Conservation (phyloP, 2,888 invertebrate genomes). For the Dichetophora obliterata region DNA sequence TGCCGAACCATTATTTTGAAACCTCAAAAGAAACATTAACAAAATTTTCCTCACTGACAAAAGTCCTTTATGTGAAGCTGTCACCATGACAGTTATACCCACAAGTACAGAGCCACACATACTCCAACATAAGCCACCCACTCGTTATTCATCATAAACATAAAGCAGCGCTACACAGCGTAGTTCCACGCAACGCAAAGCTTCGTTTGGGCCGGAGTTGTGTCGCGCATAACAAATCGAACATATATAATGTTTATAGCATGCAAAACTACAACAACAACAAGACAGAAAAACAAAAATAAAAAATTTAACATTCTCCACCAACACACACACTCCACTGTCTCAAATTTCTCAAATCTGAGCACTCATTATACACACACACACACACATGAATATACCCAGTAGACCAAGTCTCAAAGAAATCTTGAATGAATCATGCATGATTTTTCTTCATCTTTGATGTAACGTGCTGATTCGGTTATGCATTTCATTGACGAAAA, state of each 20-base stretch:
- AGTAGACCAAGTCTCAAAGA: no score
- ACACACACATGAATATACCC: not conserved
- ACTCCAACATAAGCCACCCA: not conserved
- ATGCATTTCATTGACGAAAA: no score
- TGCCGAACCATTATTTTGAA: no score
- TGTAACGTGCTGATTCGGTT: no score
- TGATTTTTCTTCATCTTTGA: no score
- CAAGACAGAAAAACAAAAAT: not conserved
- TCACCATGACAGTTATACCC: not conserved
- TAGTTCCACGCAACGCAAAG: not conserved
- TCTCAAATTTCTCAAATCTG: not conserved
- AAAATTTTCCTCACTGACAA: no score
- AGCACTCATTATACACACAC: not conserved
- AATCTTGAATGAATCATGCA: no score
- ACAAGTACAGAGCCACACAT: not conserved
- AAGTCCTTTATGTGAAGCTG: no score
- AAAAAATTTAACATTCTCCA: not conserved
- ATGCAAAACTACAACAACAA: not conserved
- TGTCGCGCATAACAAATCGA: constrained; percentile 28
- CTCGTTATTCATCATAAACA: not conserved
- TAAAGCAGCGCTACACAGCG: not conserved
- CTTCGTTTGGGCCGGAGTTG: not conserved
- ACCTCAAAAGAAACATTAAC: no score
- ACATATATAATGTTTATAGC: constrained; percentile 13
- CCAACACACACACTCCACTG: not conserved